These are phyloP conservation scores for Maconellicoccus hirsutus DNA, from an alignment of 1,140 invertebrate species.

Conservation along the genomic window DNA sequence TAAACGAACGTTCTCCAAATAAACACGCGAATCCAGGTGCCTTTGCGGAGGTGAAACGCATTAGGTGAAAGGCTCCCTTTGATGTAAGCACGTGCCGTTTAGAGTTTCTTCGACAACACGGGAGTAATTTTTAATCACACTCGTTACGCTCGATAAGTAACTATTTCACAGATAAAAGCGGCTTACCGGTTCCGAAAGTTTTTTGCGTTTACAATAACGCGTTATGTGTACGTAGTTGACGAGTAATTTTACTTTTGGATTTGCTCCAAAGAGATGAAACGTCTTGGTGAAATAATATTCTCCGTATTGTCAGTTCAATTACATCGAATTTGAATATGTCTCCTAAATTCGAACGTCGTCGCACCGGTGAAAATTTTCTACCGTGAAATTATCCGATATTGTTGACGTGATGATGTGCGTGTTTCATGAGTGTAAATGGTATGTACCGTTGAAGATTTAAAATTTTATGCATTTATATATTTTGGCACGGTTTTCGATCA, in stretches of 20 bases:
- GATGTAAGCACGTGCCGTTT: too few relatives aligned
- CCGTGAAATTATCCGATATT: too few relatives aligned
- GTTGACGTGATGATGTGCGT: too few relatives aligned
- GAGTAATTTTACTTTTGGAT: neutral
- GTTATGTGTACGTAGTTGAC: neutral
- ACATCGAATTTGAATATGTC: neutral
- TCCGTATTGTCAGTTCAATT: slow-evolving; percentile 2
- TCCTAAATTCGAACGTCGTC: neutral
- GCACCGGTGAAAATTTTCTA: too few relatives aligned
- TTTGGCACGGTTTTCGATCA: neutral
- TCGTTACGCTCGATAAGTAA: neutral
- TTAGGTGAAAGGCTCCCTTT: too few relatives aligned
- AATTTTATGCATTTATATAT: neutral
- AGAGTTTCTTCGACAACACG: too few relatives aligned
- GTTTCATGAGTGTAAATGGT: neutral
- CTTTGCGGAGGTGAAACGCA: too few relatives aligned
- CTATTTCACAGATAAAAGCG: neutral
- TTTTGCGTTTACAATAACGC: neutral
- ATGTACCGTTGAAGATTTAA: neutral
- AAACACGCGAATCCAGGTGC: too few relatives aligned
- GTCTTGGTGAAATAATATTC: neutral
- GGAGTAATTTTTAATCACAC: neutral
- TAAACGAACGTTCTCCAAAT: too few relatives aligned
- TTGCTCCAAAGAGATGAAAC: neutral
- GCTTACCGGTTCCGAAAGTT: neutral